Evolutionary conservation across 2,113 vertebrate genomes (phyloP).

Genomic region (Thunnus maccoyii): DNA sequence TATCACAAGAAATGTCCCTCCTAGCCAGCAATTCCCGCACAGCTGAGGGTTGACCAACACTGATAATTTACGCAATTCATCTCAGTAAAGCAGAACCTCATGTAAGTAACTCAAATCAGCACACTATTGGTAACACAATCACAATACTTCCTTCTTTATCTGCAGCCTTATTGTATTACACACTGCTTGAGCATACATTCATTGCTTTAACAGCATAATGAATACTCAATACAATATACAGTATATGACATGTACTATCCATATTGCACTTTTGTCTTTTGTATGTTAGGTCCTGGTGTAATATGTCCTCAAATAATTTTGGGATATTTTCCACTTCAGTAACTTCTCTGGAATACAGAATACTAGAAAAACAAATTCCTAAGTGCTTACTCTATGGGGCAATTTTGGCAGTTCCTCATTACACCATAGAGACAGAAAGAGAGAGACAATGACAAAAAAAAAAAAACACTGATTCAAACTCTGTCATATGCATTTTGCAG

Average conservation of each 20-base stretch:
- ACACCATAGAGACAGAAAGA: neutral
- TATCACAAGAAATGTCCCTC: neutral
- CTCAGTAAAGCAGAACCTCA: neutral
- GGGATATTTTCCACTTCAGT: neutral
- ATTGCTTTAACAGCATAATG: neutral
- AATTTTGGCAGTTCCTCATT: constrained; percentile 25
- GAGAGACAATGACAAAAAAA: neutral
- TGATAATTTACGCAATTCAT: neutral
- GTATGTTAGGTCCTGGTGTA: neutral
- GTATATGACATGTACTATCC: neutral
- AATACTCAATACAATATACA: neutral
- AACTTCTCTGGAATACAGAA: neutral
- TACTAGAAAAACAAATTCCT: constrained; percentile 18
- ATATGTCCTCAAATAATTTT: constrained; percentile 1
- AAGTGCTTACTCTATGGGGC: neutral
- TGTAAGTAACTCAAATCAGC: neutral
- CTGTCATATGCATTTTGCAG: neutral
- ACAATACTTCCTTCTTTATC: neutral
- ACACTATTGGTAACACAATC: neutral
- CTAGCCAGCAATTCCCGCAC: neutral
- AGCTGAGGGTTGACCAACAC: neutral
- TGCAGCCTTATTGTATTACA: neutral
- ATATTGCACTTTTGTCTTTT: neutral
- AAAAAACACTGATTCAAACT: neutral
- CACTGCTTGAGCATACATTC: neutral